Percentiles rank a stretch among this genome's conserved stretches.
These are phyloP conservation scores for Sebastes nivosus DNA, from an alignment of 2,797 vertebrate species.

Conservation along the genomic window DNA sequence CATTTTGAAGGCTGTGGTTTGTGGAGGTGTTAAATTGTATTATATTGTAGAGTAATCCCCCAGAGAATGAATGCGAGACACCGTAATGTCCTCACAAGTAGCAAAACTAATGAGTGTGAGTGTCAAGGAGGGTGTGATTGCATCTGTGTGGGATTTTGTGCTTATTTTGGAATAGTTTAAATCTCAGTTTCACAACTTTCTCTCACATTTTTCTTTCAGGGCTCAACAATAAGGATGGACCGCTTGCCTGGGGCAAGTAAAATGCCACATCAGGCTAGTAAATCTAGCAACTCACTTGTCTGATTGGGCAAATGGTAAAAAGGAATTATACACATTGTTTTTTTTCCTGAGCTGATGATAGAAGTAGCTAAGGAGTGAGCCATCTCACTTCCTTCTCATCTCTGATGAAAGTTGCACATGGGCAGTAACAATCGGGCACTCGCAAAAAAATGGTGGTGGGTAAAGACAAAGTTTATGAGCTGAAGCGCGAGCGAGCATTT, in stretches of 20 bases:
- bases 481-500: background rate
- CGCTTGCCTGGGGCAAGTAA: background rate
- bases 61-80: background rate
- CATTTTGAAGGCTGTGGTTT: background rate
- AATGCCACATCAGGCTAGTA: background rate
- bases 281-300: background rate
- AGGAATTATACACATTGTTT: no score
- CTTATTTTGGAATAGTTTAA: background rate
- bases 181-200: background rate
- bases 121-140: background rate
- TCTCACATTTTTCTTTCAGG: background rate
- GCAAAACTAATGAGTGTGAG: background rate
- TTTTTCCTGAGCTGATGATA: no score
- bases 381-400: background rate
- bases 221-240: background rate
- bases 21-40: background rate
- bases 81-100: background rate
- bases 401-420: background rate
- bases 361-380: background rate
- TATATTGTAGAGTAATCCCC: background rate
- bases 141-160: background rate
- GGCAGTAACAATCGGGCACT: rapidly evolving
- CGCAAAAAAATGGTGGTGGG: no score
- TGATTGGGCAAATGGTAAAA: no score
- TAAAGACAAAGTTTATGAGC: background rate